Percentiles rank a stretch among this genome's conserved stretches.
Conservation (phyloP, 2,888 invertebrate species). For the Glyphotaelius pellucidus region DNA sequence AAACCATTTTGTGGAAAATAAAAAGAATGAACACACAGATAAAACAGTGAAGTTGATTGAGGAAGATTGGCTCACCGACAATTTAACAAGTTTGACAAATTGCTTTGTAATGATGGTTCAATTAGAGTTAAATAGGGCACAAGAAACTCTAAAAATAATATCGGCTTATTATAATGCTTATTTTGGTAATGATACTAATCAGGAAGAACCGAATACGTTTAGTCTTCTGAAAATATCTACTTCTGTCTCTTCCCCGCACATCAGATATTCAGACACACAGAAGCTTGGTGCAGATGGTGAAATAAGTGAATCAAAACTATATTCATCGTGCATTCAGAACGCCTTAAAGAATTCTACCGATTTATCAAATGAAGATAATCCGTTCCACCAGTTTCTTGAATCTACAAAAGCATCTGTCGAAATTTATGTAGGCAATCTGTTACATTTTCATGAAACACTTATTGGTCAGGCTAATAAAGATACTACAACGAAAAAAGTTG, state of each 20-base stretch:
- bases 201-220: conserved; percentile 70
- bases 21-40: conserved; percentile 76
- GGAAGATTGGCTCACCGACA: conserved; percentile 79
- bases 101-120: conserved; percentile 78
- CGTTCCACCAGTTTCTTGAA: conserved; percentile 73
- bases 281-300: conserved; percentile 70
- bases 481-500: conserved; percentile 71
- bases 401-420: conserved; percentile 73
- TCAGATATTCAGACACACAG: background rate
- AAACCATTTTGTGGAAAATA: conserved; percentile 78
- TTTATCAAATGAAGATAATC: conserved; percentile 74
- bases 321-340: conserved; percentile 70
- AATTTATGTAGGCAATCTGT: conserved; percentile 72
- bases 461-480: conserved; percentile 71
- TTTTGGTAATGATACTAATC: background rate
- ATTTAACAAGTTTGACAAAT: conserved; percentile 77
- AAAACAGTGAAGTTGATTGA: conserved; percentile 76
- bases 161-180: conserved; percentile 42
- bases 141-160: conserved; percentile 42
- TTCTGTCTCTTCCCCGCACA: background rate
- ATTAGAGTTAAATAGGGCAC: conserved; percentile 76
- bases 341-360: conserved; percentile 72
- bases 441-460: conserved; percentile 71
- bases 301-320: conserved; percentile 70
- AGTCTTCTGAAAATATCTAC: conserved; percentile 69